These are phyloP conservation scores for Sebastes diploproa DNA, from an alignment of 2,797 vertebrate genomes.

Conservation along the genomic window DNA sequence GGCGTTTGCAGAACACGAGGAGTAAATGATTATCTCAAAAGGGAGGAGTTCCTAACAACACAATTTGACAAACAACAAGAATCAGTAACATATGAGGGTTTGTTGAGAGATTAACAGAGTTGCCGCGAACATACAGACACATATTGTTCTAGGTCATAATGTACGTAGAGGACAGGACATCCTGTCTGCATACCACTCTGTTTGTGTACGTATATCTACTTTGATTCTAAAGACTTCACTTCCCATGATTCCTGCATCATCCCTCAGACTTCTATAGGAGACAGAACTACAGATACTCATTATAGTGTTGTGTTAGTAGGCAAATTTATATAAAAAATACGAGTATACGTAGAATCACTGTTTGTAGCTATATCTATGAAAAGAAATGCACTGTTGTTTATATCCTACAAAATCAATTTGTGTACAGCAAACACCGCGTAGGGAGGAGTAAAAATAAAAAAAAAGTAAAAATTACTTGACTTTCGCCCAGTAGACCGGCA, in stretches of 20 bases:
- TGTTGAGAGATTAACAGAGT: background rate
- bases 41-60: background rate
- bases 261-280: background rate
- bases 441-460: no score
- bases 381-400: no score
- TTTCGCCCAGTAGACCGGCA: no score
- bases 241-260: background rate
- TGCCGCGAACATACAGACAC: background rate
- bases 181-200: background rate
- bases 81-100: background rate
- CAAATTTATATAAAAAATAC: background rate
- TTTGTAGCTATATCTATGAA: no score
- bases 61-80: background rate
- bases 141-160: background rate
- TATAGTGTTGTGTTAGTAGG: background rate
- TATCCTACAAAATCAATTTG: no score
- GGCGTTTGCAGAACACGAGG: background rate
- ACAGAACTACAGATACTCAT: background rate
- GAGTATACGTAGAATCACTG: background rate
- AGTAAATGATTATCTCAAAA: conserved; percentile 23
- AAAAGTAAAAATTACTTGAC: no score
- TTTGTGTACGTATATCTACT: background rate
- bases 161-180: background rate
- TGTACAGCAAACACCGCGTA: no score
- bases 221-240: background rate